Conservation (phyloP, 2,888 invertebrate species). For the Acrocyrtus sp. region DNA sequence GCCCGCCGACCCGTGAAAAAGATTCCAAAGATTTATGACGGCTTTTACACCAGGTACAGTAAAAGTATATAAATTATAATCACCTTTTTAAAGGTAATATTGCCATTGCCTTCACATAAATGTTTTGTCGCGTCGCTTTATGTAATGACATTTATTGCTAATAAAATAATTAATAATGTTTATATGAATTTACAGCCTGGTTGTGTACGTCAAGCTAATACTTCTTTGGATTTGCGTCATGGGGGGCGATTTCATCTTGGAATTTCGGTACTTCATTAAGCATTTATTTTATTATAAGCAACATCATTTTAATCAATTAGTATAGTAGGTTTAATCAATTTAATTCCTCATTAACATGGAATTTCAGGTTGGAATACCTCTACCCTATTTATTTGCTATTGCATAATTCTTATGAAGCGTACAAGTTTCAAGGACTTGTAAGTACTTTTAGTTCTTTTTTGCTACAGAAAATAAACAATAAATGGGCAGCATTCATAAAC, state of each 20-base stretch:
- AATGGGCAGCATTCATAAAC: too few relatives aligned
- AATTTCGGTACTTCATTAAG: too few relatives aligned
- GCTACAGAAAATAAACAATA: too few relatives aligned
- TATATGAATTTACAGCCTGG: too few relatives aligned
- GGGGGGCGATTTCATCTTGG: conserved; percentile 63
- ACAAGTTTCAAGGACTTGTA: conserved; percentile 64
- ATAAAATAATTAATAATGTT: too few relatives aligned
- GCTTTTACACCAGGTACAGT: conserved; percentile 62
- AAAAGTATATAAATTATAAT: background rate
- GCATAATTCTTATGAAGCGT: conserved; percentile 63
- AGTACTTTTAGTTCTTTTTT: conserved; percentile 50
- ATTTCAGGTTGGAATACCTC: conserved; percentile 63
- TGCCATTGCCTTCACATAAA: background rate
- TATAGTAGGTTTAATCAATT: too few relatives aligned
- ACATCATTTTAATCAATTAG: too few relatives aligned
- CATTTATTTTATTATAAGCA: too few relatives aligned
- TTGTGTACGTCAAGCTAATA: conserved; percentile 63
- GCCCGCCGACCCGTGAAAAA: conserved; percentile 63
- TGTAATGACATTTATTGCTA: conserved; percentile 33
- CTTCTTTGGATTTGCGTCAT: conserved; percentile 63
- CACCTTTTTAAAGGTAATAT: background rate
- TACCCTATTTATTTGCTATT: conserved; percentile 63
- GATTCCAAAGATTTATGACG: conserved; percentile 63
- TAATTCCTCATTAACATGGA: too few relatives aligned
- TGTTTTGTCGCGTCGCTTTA: background rate